Conservation (phyloP, 2,797 vertebrate genomes). For the Fratercula arctica region DNA sequence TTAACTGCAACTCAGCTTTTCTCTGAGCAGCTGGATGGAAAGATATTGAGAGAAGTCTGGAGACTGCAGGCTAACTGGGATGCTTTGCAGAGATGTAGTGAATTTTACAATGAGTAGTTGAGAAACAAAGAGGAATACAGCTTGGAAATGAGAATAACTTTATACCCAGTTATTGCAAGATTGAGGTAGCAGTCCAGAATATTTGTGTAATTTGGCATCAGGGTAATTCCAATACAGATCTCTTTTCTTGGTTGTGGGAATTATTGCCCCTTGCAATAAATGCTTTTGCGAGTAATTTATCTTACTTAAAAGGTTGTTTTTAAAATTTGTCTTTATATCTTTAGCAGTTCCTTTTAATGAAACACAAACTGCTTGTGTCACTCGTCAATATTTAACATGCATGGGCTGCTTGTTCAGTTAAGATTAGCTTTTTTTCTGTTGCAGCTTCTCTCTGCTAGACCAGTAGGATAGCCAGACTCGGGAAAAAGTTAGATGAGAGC, state of each 20-base stretch:
- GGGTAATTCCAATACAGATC: neutral
- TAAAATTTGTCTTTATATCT: neutral
- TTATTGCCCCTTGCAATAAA: neutral
- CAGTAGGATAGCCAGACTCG: neutral
- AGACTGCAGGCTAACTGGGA: neutral
- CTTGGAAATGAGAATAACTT: constrained; percentile 18
- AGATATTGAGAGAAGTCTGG: neutral
- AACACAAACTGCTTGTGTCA: neutral
- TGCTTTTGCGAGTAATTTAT: neutral
- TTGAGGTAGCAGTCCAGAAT: neutral
- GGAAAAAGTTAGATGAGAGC: neutral
- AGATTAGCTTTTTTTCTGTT: neutral
- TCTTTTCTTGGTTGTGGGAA: neutral
- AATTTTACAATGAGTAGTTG: neutral
- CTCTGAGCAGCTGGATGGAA: neutral
- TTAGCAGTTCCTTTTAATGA: neutral
- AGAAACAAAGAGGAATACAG: neutral
- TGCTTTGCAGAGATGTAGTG: neutral
- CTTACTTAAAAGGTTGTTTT: neutral
- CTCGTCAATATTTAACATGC: neutral
- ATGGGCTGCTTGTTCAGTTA: neutral
- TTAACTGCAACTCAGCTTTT: neutral
- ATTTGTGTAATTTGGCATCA: neutral
- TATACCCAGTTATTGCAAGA: neutral
- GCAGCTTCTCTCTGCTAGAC: neutral